Base-by-base conservation (phyloP, 2,888 invertebrate species). In the Ischnura elegans region DNA sequence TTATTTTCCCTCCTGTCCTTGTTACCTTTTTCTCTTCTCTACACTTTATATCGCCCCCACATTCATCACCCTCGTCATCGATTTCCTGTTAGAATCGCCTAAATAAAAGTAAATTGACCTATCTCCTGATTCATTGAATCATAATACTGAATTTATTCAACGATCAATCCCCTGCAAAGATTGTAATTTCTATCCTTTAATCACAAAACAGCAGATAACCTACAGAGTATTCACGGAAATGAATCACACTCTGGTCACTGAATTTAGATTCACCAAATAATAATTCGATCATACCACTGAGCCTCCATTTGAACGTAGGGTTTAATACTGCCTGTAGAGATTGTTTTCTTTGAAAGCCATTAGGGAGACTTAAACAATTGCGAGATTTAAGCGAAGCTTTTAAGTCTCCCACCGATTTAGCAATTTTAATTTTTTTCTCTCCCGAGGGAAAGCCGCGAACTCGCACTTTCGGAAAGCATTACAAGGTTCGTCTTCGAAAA, bases 401-500 rank as follows among this genome's bases (percentile, higher is more conserved):
- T 36, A 90, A 90, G n/a, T 25, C 61, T 21, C 42, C 61, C 19
- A 90, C 43, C 29, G 61, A 90, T 61, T 90, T 43, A 90, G 21
- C 43, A 66, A 43, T 36, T 76, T 76, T 76, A 76, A 16, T 76
- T 76, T 76, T 76, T 76, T 76, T 36, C 36, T 16, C 16, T 76
- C 76, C 76, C 76, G 29, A 36, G 29, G 76, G 61, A 45, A 90
- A 43, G 36, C 90, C 61, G 25, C 87, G 51, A 51, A 42, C 61
- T 61, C 61, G 76, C 90, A 66, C 61, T 90, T 55, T n/a, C n/a
- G 45, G 61, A 36, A 90, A 43, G 86, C 46, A 36, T 61, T 90
- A 90, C 61, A 61, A 61, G 55, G 47, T 90, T 61, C 42, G 90
- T 90, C 90, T 90, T 76, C 76, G 76, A 76, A 76, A 76, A 76